Base-by-base conservation (phyloP, 2,113 vertebrate species). In the Lagopus muta region DNA sequence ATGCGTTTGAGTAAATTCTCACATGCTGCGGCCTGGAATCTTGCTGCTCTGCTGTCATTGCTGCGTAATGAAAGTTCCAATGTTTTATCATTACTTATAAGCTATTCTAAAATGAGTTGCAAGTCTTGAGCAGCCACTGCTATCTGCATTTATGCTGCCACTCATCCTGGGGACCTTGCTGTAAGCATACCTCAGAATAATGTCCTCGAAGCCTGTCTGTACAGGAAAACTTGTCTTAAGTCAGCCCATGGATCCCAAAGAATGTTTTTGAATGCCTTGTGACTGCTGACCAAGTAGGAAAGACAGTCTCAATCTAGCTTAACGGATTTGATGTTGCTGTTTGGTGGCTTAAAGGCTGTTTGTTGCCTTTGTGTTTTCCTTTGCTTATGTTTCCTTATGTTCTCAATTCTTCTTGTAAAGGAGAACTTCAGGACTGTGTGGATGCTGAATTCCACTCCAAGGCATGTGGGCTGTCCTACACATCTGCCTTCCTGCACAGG, bases 401-500 rank as follows among this genome's bases (percentile, higher is more conserved):
- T 62, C 54, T 67, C 20, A 9, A 50, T 40, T 17, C 42, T 72
- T 50, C n/a, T n/a, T 40, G 40, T 8, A 43, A 50, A 55, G 77
- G 38, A 84, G 24, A 67, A 36, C 42, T 50, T 71, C 0, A 3
- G 70, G 22, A 47, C 43, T 58, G 22, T 40, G 32, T 20, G 5
- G 55, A 27, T n/a, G 40, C 40, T 25, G n/a, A 61, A 47, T 58
- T 21, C 20, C n/a, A 65, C 60, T 45, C 55, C 36, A 24, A 45
- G 52, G 28, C 3, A 1, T 1, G 1, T 30, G 45, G 72, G 30
- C 55, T 83, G n/a, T 77, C 60, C 80, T 76, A 18, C 47, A 8
- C 1, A 1, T 32, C 54, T 15, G 8, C 0, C 0, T 50, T 19
- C 17, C 20, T 13, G 4, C 10, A 0, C 17, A 4, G 7, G 7